Conservation (phyloP, 2,888 invertebrate genomes). For the Cylloceria caligata region DNA sequence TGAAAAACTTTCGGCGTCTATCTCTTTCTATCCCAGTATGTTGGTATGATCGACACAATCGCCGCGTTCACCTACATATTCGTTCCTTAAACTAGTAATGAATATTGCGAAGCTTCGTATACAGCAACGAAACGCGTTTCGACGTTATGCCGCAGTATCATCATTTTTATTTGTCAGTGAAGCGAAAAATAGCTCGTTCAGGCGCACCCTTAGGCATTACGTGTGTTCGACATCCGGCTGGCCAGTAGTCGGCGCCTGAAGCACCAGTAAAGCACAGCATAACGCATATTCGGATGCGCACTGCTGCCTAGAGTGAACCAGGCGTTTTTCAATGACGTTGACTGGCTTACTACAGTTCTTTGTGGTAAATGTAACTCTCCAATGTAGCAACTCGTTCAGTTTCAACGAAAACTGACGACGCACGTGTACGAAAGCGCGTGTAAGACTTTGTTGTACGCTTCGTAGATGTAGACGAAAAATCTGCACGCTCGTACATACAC, state of each 20-base stretch:
- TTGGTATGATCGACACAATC: too few species aligned
- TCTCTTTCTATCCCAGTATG: too few species aligned
- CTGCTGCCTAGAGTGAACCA: constrained; percentile 17
- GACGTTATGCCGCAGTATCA: constrained; percentile 70
- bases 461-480: constrained; percentile 27
- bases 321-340: neutral
- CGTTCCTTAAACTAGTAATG: constrained; percentile 16
- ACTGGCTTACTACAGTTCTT: neutral
- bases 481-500: constrained; percentile 62
- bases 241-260: constrained; percentile 41
- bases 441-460: constrained; percentile 1
- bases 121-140: constrained; percentile 37
- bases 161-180: constrained; percentile 83
- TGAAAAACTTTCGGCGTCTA: too few species aligned
- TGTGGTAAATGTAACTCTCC: neutral
- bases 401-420: constrained; percentile 9
- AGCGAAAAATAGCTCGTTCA: constrained; percentile 82
- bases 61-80: constrained; percentile 10
- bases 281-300: constrained; percentile 60
- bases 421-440: constrained; percentile 61
- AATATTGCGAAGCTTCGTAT: constrained; percentile 44
- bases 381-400: neutral
- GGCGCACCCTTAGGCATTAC: constrained; percentile 77
- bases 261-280: constrained; percentile 48
- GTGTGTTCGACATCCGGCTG: constrained; percentile 69